Conservation (phyloP, 2,113 vertebrate species). For the Aldabrachelys gigantea region DNA sequence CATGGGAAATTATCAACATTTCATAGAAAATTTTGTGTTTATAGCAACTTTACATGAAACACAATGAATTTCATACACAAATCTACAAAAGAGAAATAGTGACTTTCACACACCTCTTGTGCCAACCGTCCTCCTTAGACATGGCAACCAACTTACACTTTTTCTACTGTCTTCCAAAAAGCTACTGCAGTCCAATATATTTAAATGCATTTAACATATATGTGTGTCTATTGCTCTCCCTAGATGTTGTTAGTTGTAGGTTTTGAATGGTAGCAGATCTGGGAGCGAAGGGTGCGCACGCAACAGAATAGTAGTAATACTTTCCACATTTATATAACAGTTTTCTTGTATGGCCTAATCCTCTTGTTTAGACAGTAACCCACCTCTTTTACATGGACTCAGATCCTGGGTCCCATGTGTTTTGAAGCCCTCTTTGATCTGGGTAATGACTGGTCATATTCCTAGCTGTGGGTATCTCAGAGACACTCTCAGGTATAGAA, state of each 20-base stretch:
- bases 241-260: neutral
- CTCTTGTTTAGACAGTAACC: neutral
- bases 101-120: neutral
- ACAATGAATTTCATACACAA: neutral
- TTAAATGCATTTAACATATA: neutral
- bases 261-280: neutral
- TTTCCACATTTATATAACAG: neutral
- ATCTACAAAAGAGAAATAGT: neutral
- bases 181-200: neutral
- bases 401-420: neutral
- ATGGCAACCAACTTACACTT: neutral
- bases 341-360: neutral
- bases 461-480: neutral
- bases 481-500: neutral
- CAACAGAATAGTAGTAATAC: accelerated
- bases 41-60: neutral
- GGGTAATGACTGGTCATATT: neutral
- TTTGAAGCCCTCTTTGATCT: neutral
- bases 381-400: neutral
- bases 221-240: neutral
- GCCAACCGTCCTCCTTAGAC: neutral
- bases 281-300: neutral
- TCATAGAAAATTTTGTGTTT: neutral
- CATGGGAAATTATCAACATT: neutral
- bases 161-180: neutral